A percentile compares a stretch with the other conserved stretches of the same genome.
Evolutionary conservation across 2,888 invertebrate species (phyloP).

Genomic region (Heterodera filipjevi): DNA sequence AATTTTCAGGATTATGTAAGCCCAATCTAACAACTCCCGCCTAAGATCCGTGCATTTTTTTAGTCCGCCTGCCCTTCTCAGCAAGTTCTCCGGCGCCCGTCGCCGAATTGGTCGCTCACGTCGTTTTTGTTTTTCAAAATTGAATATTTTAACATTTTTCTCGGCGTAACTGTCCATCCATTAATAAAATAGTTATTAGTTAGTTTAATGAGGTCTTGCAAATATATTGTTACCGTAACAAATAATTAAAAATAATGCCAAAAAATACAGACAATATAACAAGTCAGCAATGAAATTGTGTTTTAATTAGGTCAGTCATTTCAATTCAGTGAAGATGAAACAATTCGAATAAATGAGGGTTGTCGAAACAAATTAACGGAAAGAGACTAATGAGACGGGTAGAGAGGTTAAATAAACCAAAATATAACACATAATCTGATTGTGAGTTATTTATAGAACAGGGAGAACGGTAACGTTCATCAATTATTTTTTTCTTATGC

Average conservation of each 20-base stretch:
- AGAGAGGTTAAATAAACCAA: too few species aligned
- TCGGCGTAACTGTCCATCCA: neutral
- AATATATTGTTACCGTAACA: too few species aligned
- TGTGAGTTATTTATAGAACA: too few species aligned
- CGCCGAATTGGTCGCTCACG: conserved; percentile 30
- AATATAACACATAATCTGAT: too few species aligned
- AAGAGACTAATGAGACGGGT: too few species aligned
- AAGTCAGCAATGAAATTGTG: neutral
- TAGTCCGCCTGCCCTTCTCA: conserved; percentile 37
- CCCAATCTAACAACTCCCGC: conserved; percentile 17
- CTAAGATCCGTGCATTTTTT: conserved; percentile 40
- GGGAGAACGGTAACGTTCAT: too few species aligned
- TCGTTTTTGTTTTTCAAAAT: conserved; percentile 35
- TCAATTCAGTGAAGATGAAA: neutral
- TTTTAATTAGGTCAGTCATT: neutral
- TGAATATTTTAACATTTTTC: conserved; percentile 30
- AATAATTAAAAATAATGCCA: too few species aligned
- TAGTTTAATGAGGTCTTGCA: too few species aligned
- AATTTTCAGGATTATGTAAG: too few species aligned
- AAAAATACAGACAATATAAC: neutral
- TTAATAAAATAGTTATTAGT: neutral
- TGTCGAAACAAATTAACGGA: too few species aligned
- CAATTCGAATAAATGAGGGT: too few species aligned
- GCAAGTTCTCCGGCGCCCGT: conserved; percentile 35
- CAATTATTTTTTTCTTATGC: too few species aligned